These are phyloP conservation scores for Drosophila biarmipes DNA, from an alignment of 1,140 invertebrate species.

Conservation along the genomic window DNA sequence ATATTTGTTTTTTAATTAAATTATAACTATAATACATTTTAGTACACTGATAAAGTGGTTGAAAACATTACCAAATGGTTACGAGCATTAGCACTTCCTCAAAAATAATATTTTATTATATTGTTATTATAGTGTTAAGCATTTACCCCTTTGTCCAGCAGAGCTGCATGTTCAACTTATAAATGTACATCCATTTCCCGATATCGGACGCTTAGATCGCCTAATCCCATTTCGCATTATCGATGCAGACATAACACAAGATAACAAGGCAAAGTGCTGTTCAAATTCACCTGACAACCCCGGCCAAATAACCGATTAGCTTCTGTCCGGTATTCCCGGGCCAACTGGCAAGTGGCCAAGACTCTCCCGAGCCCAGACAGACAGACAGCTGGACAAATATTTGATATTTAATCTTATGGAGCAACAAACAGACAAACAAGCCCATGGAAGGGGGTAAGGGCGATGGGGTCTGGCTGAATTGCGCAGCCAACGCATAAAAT, in stretches of 20 bases:
- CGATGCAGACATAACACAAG: slow-evolving; percentile 37
- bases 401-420: slow-evolving; percentile 60
- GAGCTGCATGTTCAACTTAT: neutral
- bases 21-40: no score
- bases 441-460: slow-evolving; percentile 7
- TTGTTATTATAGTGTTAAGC: no score
- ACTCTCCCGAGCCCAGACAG: slow-evolving; percentile 30
- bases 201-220: slow-evolving; percentile 16
- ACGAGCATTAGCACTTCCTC: no score
- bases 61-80: no score
- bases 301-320: slow-evolving; percentile 33
- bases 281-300: slow-evolving; percentile 62
- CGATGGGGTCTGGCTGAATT: slow-evolving; percentile 43
- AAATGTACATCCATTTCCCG: slow-evolving; percentile 14
- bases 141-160: neutral
- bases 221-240: slow-evolving; percentile 35
- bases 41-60: no score
- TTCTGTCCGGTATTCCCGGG: slow-evolving; percentile 11
- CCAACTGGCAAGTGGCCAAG: slow-evolving; percentile 64
- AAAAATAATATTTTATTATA: no score
- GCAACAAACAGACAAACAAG: slow-evolving; percentile 52
- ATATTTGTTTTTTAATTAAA: neutral
- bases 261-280: slow-evolving; percentile 42
- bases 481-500: slow-evolving; percentile 66
- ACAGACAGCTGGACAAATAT: slow-evolving; percentile 36